A percentile compares a stretch with the other conserved stretches of the same genome.
phyloP scores from a whole-genome alignment of 2,888 invertebrate species.

The Marronus borbonicus region DNA sequence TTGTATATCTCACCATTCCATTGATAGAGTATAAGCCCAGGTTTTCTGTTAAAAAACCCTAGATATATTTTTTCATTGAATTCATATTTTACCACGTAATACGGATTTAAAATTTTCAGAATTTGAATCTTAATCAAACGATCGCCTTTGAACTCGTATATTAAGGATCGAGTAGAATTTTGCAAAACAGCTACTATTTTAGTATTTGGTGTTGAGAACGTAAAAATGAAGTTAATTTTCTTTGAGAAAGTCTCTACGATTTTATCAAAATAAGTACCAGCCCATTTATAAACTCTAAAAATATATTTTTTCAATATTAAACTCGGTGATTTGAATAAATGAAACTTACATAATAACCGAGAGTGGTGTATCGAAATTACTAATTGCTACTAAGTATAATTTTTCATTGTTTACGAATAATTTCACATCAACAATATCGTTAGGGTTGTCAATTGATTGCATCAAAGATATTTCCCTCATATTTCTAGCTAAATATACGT shows the following conservation, averaged over 20 bases:
- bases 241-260: constrained; percentile 56
- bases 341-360: constrained; percentile 59
- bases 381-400: constrained; percentile 59
- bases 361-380: constrained; percentile 56
- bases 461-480: constrained; percentile 39
- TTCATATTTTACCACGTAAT: constrained; percentile 55
- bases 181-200: constrained; percentile 62
- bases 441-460: constrained; percentile 48
- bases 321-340: constrained; percentile 14
- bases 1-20: constrained; percentile 60
- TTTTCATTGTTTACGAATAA: constrained; percentile 60
- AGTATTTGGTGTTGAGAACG: constrained; percentile 58
- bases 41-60: constrained; percentile 56
- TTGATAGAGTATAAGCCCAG: constrained; percentile 54
- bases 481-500: constrained; percentile 51
- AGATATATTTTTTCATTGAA: constrained; percentile 56
- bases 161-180: constrained; percentile 53
- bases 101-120: constrained; percentile 53
- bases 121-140: constrained; percentile 60
- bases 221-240: constrained; percentile 53
- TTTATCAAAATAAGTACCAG: constrained; percentile 63
- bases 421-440: constrained; percentile 56
- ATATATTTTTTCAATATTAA: background rate
- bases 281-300: constrained; percentile 64
- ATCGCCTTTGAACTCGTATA: constrained; percentile 60